Evolutionary conservation across 2,888 invertebrate genomes (phyloP).

Genomic region (Hyposoter dolosus): DNA sequence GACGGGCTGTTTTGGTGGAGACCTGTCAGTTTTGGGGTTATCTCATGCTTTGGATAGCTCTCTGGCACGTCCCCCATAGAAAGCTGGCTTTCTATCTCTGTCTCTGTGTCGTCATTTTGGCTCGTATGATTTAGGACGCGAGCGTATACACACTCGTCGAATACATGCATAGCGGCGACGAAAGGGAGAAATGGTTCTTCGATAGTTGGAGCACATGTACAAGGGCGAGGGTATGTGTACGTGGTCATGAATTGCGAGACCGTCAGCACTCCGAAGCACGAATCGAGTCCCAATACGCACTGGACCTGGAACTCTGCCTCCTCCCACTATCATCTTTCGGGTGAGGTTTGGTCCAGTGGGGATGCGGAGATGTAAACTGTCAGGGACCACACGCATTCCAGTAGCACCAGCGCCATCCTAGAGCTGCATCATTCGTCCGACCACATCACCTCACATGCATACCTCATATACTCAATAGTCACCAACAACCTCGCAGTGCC

Average conservation of each 20-base stretch:
- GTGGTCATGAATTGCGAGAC: conserved; percentile 65
- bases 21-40: conserved; percentile 54
- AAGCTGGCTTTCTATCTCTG: conserved; percentile 5
- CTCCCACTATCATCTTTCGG: conserved; percentile 12
- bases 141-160: conserved; percentile 13
- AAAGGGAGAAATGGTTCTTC: conserved; percentile 55
- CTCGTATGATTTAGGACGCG: conserved; percentile 60
- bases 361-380: conserved; percentile 47
- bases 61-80: conserved; percentile 23
- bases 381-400: conserved; percentile 63
- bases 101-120: conserved; percentile 52
- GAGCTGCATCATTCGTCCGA: conserved; percentile 42
- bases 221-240: conserved; percentile 49
- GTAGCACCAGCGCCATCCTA: conserved; percentile 33
- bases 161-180: conserved; percentile 49
- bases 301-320: conserved; percentile 50
- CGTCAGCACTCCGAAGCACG: conserved; percentile 58
- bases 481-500: conserved; percentile 41
- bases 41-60: conserved; percentile 51
- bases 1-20: conserved; percentile 43
- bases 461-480: conserved; percentile 21
- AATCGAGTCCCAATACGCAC: conserved; percentile 65
- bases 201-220: conserved; percentile 48
- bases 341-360: conserved; percentile 43
- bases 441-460: conserved; percentile 24